These are phyloP conservation scores for Mesodorylaimus sp. DNA, from an alignment of 2,888 invertebrate genomes.

Conservation along the genomic window DNA sequence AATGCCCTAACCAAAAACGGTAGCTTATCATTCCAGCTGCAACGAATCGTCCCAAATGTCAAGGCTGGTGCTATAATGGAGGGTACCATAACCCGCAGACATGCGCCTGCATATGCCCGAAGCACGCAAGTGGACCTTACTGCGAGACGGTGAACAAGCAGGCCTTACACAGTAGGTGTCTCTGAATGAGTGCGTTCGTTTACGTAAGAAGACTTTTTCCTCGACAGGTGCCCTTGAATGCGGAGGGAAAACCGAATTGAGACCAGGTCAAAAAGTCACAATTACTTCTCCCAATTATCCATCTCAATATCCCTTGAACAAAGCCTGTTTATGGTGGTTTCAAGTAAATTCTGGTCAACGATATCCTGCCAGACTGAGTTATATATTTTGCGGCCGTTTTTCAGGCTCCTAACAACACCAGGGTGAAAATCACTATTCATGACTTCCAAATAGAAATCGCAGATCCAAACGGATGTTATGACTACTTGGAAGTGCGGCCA, in stretches of 20 bases:
- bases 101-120: conserved; percentile 7
- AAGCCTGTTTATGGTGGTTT: conserved; percentile 8
- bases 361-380: not conserved
- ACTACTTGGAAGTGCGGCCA: not conserved
- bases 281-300: conserved; percentile 8
- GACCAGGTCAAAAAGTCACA: not conserved
- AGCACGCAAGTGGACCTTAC: not conserved
- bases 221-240: conserved; percentile 2
- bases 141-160: conserved; percentile 1
- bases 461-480: conserved; percentile 2
- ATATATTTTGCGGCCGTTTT: not conserved
- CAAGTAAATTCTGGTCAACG: not conserved
- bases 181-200: not conserved
- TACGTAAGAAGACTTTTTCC: not conserved
- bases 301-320: not conserved
- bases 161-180: not conserved
- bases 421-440: not conserved
- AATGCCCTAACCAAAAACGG: not conserved
- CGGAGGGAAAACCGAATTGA: conserved; percentile 3
- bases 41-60: not conserved
- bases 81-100: conserved; percentile 5
- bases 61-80: conserved; percentile 9
- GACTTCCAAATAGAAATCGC: conserved; percentile 2
- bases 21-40: not conserved
- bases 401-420: not conserved